A percentile compares a stretch with the other conserved stretches of the same genome.
These are phyloP conservation scores for Pyrgus malvae DNA, from an alignment of 2,888 invertebrate species.

Conservation along the genomic window DNA sequence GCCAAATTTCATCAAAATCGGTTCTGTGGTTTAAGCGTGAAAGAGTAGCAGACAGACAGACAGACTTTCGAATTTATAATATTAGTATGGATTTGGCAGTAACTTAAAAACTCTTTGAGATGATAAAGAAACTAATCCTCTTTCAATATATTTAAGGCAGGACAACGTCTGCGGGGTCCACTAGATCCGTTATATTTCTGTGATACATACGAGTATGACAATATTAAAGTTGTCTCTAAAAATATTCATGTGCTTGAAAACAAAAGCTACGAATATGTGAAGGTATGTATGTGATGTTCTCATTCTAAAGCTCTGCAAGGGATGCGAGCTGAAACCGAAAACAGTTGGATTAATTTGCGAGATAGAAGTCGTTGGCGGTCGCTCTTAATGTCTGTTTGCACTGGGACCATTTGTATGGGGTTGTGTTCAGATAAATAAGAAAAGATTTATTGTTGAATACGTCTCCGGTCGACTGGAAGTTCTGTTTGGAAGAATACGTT, in stretches of 20 bases:
- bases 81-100: no score
- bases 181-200: not conserved
- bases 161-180: no score
- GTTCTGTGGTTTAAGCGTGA: no score
- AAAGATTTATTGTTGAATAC: not conserved
- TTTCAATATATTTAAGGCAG: no score
- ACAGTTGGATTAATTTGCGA: slow-evolving; percentile 31
- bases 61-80: no score
- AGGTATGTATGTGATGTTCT: slow-evolving; percentile 7
- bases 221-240: slow-evolving; percentile 2
- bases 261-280: slow-evolving; percentile 6
- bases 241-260: not conserved
- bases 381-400: slow-evolving; percentile 10
- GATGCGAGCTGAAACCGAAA: slow-evolving; percentile 26
- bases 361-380: slow-evolving; percentile 26
- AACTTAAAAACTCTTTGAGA: no score
- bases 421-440: not conserved
- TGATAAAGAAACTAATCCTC: no score
- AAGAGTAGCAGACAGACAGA: no score
- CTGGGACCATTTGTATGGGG: not conserved
- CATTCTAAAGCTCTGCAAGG: slow-evolving; percentile 23
- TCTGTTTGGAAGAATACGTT: not conserved
- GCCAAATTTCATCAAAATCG: no score
- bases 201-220: not conserved
- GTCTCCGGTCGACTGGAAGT: not conserved